Conservation (phyloP, 2,797 vertebrate genomes). For the Oreochromis mossambicus region DNA sequence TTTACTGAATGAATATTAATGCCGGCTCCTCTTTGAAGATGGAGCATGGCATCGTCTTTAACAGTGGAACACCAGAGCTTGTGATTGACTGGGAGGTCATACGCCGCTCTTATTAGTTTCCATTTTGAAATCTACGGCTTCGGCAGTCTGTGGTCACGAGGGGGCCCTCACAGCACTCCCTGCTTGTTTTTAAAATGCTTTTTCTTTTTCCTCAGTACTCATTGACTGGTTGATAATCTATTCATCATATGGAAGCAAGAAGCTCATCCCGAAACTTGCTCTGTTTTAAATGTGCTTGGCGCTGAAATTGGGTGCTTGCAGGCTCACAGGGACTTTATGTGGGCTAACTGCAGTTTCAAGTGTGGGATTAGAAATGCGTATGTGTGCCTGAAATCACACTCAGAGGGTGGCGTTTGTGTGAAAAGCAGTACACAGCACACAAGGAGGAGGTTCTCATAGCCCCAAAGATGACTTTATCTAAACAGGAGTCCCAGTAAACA, state of each 20-base stretch:
- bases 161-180: background rate
- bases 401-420: constrained; percentile 16
- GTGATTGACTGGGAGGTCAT: constrained; percentile 59
- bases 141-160: background rate
- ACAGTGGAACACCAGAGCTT: constrained; percentile 29
- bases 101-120: constrained; percentile 41
- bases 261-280: constrained; percentile 46
- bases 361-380: constrained; percentile 13
- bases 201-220: background rate
- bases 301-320: constrained; percentile 22
- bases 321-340: constrained; percentile 23
- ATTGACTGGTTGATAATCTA: constrained; percentile 63
- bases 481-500: background rate
- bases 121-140: constrained; percentile 30
- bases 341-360: constrained; percentile 18
- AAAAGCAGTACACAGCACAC: constrained; percentile 12
- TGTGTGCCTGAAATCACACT: constrained; percentile 6
- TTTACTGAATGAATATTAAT: constrained; percentile 72
- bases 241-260: constrained; percentile 30
- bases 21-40: constrained; percentile 26
- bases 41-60: constrained; percentile 22
- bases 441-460: background rate
- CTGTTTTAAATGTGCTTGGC: constrained; percentile 41
- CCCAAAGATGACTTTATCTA: background rate
- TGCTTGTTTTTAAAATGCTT: constrained; percentile 12